phyloP scores from a whole-genome alignment of 2,888 invertebrate genomes.

The Tethea ocularis region DNA sequence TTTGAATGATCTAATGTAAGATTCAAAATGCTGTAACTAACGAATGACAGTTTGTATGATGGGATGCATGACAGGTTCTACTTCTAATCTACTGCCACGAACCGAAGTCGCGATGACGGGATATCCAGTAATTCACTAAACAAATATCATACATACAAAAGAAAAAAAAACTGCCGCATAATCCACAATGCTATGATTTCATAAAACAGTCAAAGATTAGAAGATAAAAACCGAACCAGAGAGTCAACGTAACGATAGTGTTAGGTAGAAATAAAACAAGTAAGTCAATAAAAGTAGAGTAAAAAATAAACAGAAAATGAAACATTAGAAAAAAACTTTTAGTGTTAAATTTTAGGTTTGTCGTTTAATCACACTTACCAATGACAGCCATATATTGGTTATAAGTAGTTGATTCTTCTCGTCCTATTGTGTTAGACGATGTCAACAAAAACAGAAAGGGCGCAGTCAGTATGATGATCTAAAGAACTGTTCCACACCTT shows the following conservation, averaged over 20 bases:
- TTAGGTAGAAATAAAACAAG: conserved; percentile 34
- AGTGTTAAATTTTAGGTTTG: conserved; percentile 80
- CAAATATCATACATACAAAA: conserved; percentile 53
- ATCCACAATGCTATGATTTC: conserved; percentile 80
- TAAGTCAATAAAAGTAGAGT: conserved; percentile 49
- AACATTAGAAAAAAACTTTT: conserved; percentile 74
- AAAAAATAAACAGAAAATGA: conserved; percentile 49
- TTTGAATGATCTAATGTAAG: conserved; percentile 8
- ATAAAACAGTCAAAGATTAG: conserved; percentile 70
- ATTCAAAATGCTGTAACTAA: conserved; percentile 30
- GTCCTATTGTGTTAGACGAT: conserved; percentile 90
- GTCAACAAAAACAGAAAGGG: conserved; percentile 88
- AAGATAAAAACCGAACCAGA: conserved; percentile 50
- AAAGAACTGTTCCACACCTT: conserved; percentile 71
- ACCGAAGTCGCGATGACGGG: conserved; percentile 53
- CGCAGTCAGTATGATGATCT: conserved; percentile 81
- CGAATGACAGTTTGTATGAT: conserved; percentile 51
- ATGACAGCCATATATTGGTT: conserved; percentile 97
- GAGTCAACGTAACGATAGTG: conserved; percentile 45
- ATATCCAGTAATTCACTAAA: conserved; percentile 57
- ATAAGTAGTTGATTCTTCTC: conserved; percentile 98
- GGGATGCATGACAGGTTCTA: conserved; percentile 73
- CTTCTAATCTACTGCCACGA: conserved; percentile 63
- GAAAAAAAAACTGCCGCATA: conserved; percentile 74
- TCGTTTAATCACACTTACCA: conserved; percentile 91